Base-by-base conservation (phyloP, 2,113 vertebrate genomes). In the Toxostoma redivivum region DNA sequence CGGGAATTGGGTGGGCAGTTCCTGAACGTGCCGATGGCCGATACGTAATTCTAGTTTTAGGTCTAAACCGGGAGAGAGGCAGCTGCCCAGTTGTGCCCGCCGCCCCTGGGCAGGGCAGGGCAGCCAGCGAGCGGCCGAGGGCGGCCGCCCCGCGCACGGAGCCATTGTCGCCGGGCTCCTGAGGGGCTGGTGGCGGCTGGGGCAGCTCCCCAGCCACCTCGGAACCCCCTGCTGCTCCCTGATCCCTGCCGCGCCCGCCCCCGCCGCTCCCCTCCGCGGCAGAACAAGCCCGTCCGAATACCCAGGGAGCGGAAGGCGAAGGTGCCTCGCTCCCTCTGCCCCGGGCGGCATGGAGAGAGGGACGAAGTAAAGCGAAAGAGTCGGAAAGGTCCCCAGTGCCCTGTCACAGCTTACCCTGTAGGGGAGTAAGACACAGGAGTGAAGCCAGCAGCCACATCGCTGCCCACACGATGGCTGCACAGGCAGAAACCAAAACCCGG, bases 401-500 rank as follows among this genome's bases (percentile, higher is more conserved):
- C 12, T 9, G 8, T 45, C 24, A 10, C 27, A 17, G 23, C 94
- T 96, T 86, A 95, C 92, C 83, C 25, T 23, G 38, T 4, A 51
- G 3, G 33, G 4, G 1, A 3, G 2, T 3, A 2, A 58, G 21
- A 28, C 44, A 11, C 12, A 44, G 9, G 5, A 88, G 7, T 1
- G 3, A 5, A 20, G 4, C 4, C 11, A 1, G 7, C 31, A 2
- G 3, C 76, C 24, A 1, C 80, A 91, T 74, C 0, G 4, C 40
- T 3, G 8, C 37, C 1, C 13, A 0, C 3, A 12, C 7, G 1
- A 1, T 3, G 21, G 1, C 27, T 3, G 12, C 4, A 2, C 4
- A 0, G 2, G 4, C 7, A 0, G 12, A 28, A 51, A 11, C 2
- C 15, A 7, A 19, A 14, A 1, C 0, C 2, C 10, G 1, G 0